These are phyloP conservation scores for Gortyna flavago DNA, from an alignment of 2,888 invertebrate genomes.

Conservation along the genomic window DNA sequence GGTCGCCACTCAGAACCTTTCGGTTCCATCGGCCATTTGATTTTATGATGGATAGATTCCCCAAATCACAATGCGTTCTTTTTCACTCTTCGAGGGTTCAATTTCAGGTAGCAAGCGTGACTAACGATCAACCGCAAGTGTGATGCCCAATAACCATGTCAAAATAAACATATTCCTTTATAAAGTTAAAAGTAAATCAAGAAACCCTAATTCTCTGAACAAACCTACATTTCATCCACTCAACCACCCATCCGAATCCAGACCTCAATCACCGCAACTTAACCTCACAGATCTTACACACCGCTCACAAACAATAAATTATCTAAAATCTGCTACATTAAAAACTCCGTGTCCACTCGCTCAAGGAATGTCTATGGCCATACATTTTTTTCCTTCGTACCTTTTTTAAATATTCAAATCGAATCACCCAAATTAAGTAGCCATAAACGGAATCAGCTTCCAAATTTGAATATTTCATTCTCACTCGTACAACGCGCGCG, in stretches of 20 bases:
- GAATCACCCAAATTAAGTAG: conserved; percentile 91
- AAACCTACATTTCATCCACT: conserved; percentile 47
- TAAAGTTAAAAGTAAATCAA: conserved; percentile 30
- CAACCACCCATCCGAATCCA: conserved; percentile 58
- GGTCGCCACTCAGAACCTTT: not conserved
- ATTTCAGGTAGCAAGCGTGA: conserved; percentile 27
- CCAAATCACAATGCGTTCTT: not conserved
- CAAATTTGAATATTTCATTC: conserved; percentile 90
- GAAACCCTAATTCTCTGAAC: conserved; percentile 52
- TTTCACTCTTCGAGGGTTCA: not conserved
- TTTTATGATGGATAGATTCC: not conserved
- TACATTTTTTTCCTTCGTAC: conserved; percentile 79
- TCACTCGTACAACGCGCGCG: conserved; percentile 83
- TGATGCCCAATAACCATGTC: conserved; percentile 25
- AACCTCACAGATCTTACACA: conserved; percentile 61
- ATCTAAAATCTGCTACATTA: conserved; percentile 69
- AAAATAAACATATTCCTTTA: conserved; percentile 29
- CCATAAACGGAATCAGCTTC: conserved; percentile 90
- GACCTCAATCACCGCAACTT: conserved; percentile 59
- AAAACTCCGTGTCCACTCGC: conserved; percentile 69
- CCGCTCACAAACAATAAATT: conserved; percentile 66
- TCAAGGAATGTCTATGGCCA: conserved; percentile 84
- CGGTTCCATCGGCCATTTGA: not conserved
- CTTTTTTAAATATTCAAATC: conserved; percentile 89
- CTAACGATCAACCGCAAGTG: conserved; percentile 32